Evolutionary conservation across 2,113 vertebrate genomes (phyloP).

Genomic region (Serinus canaria): DNA sequence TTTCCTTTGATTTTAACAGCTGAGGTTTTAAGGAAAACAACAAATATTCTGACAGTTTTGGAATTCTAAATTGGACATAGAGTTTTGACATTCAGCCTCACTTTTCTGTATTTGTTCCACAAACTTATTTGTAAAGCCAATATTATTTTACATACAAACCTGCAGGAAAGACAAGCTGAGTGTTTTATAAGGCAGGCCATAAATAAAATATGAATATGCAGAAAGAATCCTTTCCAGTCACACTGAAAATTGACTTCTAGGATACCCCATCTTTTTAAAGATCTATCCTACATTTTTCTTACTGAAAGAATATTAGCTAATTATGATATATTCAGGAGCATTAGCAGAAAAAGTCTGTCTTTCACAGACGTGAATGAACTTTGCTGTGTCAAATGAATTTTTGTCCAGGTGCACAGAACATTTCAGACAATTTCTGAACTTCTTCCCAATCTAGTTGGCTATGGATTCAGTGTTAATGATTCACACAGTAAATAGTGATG

Average conservation of each 20-base stretch:
- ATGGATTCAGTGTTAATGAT: not conserved
- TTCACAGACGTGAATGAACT: not conserved
- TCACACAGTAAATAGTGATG: slow-evolving; percentile 7
- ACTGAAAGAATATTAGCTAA: not conserved
- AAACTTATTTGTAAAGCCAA: slow-evolving; percentile 1
- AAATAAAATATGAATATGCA: not conserved
- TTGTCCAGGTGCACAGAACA: not conserved
- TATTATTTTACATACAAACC: not conserved
- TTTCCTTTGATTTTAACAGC: not conserved
- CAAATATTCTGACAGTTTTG: not conserved
- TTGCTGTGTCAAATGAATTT: not conserved
- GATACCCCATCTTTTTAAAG: not conserved
- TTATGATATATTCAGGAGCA: not conserved
- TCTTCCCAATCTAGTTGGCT: not conserved
- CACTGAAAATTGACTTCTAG: not conserved
- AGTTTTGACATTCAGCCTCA: not conserved
- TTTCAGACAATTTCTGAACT: slow-evolving; percentile 2
- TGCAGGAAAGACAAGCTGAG: not conserved
- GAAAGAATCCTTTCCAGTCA: not conserved
- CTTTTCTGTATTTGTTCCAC: slow-evolving; percentile 6
- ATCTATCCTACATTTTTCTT: not conserved
- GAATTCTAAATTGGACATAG: not conserved
- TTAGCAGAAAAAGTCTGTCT: not conserved
- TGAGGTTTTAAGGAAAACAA: not conserved
- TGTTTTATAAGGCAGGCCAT: not conserved